These are phyloP conservation scores for Dendrolimus pini DNA, from an alignment of 2,888 invertebrate genomes.

Conservation along the genomic window DNA sequence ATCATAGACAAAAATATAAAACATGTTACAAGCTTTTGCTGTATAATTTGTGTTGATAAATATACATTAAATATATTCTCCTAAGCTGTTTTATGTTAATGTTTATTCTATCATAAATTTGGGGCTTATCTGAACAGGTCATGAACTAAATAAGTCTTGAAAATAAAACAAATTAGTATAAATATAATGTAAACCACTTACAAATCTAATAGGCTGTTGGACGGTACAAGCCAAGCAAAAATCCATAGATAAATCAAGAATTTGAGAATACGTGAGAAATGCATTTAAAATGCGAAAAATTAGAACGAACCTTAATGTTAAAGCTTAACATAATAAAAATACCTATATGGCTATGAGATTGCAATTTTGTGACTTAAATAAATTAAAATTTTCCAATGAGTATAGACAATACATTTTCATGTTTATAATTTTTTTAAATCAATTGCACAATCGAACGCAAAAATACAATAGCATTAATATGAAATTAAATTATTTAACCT, in stretches of 20 bases:
- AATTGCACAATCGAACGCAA: neutral
- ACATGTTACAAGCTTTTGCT: neutral
- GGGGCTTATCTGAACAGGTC: too few relatives aligned
- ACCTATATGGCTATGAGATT: slow-evolving; percentile 23
- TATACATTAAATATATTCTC: neutral
- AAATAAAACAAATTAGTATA: neutral
- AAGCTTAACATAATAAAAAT: slow-evolving; percentile 19
- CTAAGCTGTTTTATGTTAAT: neutral
- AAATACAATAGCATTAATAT: too few relatives aligned
- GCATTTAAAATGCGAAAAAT: slow-evolving; percentile 45
- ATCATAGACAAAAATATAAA: neutral
- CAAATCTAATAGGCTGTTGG: slow-evolving; percentile 27
- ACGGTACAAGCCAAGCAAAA: slow-evolving; percentile 49
- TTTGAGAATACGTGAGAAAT: slow-evolving; percentile 25
- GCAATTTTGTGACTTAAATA: slow-evolving; percentile 28
- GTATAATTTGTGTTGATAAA: neutral
- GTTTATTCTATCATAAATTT: too few relatives aligned
- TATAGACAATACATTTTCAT: slow-evolving; percentile 6
- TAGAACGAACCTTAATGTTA: slow-evolving; percentile 18
- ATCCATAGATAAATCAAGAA: slow-evolving; percentile 9
- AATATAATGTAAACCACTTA: slow-evolving; percentile 5
- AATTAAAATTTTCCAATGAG: slow-evolving; percentile 1
- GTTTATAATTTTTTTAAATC: slow-evolving; percentile 8
- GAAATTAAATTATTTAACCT: too few relatives aligned
- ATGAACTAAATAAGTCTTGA: too few relatives aligned